These are phyloP conservation scores for Cheilosia vulpina DNA, from an alignment of 2,888 invertebrate genomes.

Conservation along the genomic window DNA sequence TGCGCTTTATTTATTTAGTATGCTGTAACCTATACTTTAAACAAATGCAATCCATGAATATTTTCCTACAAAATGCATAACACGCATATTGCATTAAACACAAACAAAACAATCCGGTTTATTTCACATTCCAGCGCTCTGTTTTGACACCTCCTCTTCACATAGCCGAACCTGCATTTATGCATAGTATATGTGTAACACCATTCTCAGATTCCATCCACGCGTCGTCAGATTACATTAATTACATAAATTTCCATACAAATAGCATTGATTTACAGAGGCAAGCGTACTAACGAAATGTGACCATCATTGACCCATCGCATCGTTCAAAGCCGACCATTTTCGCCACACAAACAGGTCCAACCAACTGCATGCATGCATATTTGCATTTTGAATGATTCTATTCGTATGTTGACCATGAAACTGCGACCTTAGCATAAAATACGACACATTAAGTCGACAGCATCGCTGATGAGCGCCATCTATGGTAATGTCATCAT, in stretches of 20 bases:
- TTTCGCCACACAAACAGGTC: constrained; percentile 23
- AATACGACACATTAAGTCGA: constrained; percentile 7
- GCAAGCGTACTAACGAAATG: constrained; percentile 5
- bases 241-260: constrained; percentile 49
- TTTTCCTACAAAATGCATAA: constrained; percentile 7
- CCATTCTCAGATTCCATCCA: constrained; percentile 42
- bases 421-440: constrained; percentile 61
- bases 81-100: constrained; percentile 14
- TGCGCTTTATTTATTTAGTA: neutral
- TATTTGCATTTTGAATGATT: constrained; percentile 43
- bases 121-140: neutral
- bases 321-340: neutral
- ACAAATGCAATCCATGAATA: neutral
- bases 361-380: neutral
- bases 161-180: constrained; percentile 1
- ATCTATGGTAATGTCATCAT: constrained; percentile 1
- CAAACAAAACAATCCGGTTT: constrained; percentile 7
- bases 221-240: constrained; percentile 31
- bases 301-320: constrained; percentile 40
- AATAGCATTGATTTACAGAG: constrained; percentile 35
- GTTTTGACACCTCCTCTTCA: neutral
- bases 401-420: constrained; percentile 26
- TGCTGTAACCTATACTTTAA: neutral
- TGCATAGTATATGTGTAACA: constrained; percentile 12
- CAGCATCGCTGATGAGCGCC: constrained; percentile 12